Conservation (phyloP, 2,113 vertebrate genomes). For the Willisornis vidua region DNA sequence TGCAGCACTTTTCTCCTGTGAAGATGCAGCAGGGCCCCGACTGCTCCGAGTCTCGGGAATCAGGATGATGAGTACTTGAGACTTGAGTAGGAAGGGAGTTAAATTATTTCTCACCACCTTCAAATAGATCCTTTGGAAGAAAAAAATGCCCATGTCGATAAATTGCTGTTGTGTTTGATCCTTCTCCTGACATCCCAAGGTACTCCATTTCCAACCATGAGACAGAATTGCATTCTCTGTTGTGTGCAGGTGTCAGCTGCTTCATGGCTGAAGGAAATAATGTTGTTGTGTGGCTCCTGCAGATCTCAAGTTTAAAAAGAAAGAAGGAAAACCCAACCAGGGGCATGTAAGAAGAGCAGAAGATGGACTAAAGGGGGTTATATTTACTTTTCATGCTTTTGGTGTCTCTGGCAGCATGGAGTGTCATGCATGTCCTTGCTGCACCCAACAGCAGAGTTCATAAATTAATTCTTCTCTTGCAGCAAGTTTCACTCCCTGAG, state of each 20-base stretch:
- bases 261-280: background rate
- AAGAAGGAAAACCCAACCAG: background rate
- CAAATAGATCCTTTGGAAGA: constrained; percentile 3
- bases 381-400: background rate
- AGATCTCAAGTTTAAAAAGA: background rate
- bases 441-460: background rate
- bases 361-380: background rate
- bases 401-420: background rate
- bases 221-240: background rate
- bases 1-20: background rate
- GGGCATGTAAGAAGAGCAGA: background rate
- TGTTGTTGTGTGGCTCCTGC: background rate
- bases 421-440: background rate
- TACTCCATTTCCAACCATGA: background rate
- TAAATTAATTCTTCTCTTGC: background rate
- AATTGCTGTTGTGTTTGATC: background rate
- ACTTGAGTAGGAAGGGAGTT: constrained; percentile 8
- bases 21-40: background rate
- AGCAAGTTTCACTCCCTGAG: background rate
- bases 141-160: background rate
- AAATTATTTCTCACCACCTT: constrained; percentile 44
- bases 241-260: background rate
- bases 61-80: constrained; percentile 29
- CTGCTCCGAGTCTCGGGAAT: background rate
- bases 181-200: background rate